Evolutionary conservation across 1,140 invertebrate genomes (phyloP), one percentile per base, ranked within the genome.

Genomic region (Planococcus citri): DNA sequence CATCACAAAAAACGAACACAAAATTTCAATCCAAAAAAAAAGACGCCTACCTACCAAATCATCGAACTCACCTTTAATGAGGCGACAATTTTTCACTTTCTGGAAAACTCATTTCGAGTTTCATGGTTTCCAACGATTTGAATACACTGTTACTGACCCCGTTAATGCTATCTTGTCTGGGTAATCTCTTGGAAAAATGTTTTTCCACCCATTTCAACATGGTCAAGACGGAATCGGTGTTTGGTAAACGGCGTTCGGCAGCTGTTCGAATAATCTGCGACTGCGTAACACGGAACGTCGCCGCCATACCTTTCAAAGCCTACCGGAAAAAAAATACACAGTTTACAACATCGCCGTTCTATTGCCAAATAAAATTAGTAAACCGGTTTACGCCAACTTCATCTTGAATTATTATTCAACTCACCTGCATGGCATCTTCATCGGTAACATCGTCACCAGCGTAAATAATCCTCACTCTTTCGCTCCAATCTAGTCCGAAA

Each of bases 401-500:
- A 71, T 58, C 21, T n/a, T n/a, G n/a, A n/a, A n/a, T n/a, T n/a
- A n/a, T n/a, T n/a, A n/a, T n/a, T n/a, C 27, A 60, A 78, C 79
- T 79, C 78, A 93, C 91, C 83, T 85, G 82, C 87, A 95, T 93
- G 25, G 92, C 92, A 78, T 94, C 92, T 79, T 95, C 92, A 78
- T 95, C 92, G 0, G 92, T 94, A 14, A 83, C 83, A 79, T 94
- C 92, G 78, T 95, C 92, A 71, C 92, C 92, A 68, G 87, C 91
- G 74, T 93, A 94, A 74, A 95, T 92, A 73, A 94, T 92, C 72
- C 90, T 84, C 70, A 94, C 91, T 64, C 92, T 83, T 77, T 94
- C 91, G 75, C 88, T 89, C 92, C 92, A 95, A 77, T 94, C 91
- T 0, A 94, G 83, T 14, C 91, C 92, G 77, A 94, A 94, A 0